These are phyloP conservation scores for Apantesis nais DNA, from an alignment of 2,888 invertebrate species.

Conservation along the genomic window DNA sequence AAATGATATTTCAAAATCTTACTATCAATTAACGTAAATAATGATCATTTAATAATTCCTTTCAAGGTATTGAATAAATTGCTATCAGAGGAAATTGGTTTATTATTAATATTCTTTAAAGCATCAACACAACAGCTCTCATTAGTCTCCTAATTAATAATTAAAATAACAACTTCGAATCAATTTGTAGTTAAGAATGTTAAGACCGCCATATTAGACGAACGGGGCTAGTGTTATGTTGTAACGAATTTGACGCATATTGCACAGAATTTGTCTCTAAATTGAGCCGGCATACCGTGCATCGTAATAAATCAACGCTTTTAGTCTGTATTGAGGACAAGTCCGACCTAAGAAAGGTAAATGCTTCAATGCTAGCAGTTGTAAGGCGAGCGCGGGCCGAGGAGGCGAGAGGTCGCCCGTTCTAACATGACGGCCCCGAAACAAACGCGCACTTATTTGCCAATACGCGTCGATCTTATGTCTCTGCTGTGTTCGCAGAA, in stretches of 20 bases:
- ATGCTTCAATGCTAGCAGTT: slow-evolving; percentile 79
- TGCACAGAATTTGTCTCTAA: slow-evolving; percentile 78
- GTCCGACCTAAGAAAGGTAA: slow-evolving; percentile 83
- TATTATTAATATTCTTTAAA: slow-evolving; percentile 1
- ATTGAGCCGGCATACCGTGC: slow-evolving; percentile 72
- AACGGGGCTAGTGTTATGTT: slow-evolving; percentile 56
- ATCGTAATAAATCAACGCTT: slow-evolving; percentile 80
- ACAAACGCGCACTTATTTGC: slow-evolving; percentile 78
- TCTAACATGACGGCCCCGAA: slow-evolving; percentile 78
- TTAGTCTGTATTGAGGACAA: slow-evolving; percentile 80
- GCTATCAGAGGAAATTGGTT: slow-evolving; percentile 9
- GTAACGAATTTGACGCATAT: slow-evolving; percentile 64
- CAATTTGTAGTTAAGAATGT: slow-evolving; percentile 37
- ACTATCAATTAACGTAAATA: slow-evolving; percentile 9
- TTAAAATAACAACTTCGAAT: too few relatives aligned
- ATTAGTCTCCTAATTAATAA: slow-evolving; percentile 25
- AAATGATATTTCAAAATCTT: not conserved
- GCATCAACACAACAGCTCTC: slow-evolving; percentile 14
- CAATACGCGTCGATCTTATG: slow-evolving; percentile 61
- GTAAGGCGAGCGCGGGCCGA: slow-evolving; percentile 61
- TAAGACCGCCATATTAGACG: slow-evolving; percentile 49
- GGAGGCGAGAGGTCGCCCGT: slow-evolving; percentile 80
- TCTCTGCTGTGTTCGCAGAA: slow-evolving; percentile 40
- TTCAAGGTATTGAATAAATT: slow-evolving; percentile 5
- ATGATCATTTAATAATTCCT: slow-evolving; percentile 19